phyloP scores from a whole-genome alignment of 2,797 vertebrate genomes.

The Characodon lateralis region DNA sequence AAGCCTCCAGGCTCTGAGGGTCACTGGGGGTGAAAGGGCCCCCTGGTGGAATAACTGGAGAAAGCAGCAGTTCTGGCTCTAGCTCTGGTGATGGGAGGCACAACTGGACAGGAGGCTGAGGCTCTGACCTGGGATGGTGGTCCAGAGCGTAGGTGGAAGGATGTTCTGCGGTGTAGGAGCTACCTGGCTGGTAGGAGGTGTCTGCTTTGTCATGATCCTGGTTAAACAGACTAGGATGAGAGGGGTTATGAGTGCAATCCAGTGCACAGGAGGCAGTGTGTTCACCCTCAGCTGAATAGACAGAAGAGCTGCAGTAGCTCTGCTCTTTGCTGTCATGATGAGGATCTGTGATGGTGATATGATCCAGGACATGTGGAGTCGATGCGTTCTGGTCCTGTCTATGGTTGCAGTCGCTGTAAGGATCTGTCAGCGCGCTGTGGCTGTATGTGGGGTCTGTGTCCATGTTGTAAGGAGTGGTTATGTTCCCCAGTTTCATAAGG shows the following conservation, averaged over 20 bases:
- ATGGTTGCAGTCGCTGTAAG: slow-evolving; percentile 61
- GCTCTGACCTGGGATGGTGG: slow-evolving; percentile 35
- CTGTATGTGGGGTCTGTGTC: slow-evolving; percentile 60
- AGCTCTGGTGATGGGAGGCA: slow-evolving; percentile 76
- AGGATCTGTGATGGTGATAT: slow-evolving; percentile 55
- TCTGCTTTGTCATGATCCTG: slow-evolving; percentile 48
- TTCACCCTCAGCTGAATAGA: slow-evolving; percentile 56
- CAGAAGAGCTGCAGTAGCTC: slow-evolving; percentile 50
- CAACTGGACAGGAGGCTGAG: slow-evolving; percentile 65
- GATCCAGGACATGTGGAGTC: slow-evolving; percentile 49
- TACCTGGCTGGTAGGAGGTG: slow-evolving; percentile 51
- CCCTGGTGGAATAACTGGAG: slow-evolving; percentile 80
- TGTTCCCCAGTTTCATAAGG: slow-evolving; percentile 89
- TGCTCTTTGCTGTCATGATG: slow-evolving; percentile 51
- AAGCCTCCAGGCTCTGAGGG: slow-evolving; percentile 85
- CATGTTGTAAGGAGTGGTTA: slow-evolving; percentile 76
- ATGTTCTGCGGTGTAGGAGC: slow-evolving; percentile 59
- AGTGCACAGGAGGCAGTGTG: slow-evolving; percentile 47
- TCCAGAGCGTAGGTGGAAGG: slow-evolving; percentile 41
- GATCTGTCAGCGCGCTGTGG: slow-evolving; percentile 42
- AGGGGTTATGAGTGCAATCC: slow-evolving; percentile 38
- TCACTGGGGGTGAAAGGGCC: slow-evolving; percentile 83
- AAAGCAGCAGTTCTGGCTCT: slow-evolving; percentile 72
- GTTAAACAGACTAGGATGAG: slow-evolving; percentile 33
- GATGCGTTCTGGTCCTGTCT: slow-evolving; percentile 47